A percentile compares a stretch with the other conserved stretches of the same genome.
These are phyloP conservation scores for Zapornia atra DNA, from an alignment of 2,113 vertebrate genomes.

Conservation along the genomic window DNA sequence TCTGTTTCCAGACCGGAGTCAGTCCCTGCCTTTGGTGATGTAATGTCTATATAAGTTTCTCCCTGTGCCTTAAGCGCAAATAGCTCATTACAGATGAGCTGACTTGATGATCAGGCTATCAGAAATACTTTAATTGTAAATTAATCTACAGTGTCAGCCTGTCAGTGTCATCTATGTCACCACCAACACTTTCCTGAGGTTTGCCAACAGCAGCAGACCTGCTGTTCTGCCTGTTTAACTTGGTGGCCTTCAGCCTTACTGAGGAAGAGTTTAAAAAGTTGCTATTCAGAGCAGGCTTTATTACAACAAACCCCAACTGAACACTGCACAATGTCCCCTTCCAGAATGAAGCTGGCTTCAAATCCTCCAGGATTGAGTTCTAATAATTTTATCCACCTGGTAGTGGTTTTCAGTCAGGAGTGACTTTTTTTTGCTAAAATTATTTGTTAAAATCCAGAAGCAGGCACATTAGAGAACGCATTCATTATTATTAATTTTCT, in stretches of 20 bases:
- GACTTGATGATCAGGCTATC: neutral
- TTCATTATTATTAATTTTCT: neutral
- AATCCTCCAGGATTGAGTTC: neutral
- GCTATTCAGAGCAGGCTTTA: neutral
- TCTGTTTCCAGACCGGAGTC: neutral
- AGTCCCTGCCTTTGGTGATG: neutral
- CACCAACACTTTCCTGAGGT: neutral
- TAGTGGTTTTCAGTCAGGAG: neutral
- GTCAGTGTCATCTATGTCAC: slow-evolving; percentile 41
- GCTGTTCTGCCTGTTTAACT: neutral
- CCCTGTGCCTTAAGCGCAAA: neutral
- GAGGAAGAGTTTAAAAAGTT: neutral
- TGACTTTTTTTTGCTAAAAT: neutral
- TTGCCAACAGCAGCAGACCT: neutral
- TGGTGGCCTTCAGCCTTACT: neutral
- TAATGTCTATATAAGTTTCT: neutral
- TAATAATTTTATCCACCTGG: neutral
- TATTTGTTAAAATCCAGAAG: neutral
- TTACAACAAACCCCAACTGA: neutral
- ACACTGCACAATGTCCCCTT: neutral
- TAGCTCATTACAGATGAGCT: neutral
- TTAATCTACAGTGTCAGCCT: slow-evolving; percentile 51
- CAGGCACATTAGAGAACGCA: neutral
- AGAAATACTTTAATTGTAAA: slow-evolving; percentile 10
- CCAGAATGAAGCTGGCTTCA: neutral